Base-by-base conservation (phyloP, 2,888 invertebrate species). In the Epistrophella euchroma region DNA sequence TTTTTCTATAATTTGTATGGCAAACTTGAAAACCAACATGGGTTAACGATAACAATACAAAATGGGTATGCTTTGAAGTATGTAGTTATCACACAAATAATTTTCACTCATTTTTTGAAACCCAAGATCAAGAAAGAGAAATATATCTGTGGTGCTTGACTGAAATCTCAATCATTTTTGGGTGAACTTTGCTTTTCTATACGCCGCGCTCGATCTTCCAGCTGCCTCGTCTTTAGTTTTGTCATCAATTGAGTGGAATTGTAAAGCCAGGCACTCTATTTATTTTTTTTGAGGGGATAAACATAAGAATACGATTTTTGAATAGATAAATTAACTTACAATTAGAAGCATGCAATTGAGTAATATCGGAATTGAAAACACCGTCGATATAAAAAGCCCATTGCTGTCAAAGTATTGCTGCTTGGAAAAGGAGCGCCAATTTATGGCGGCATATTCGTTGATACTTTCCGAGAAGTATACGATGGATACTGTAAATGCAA, bases 331-430 rank as follows among this genome's bases (percentile, higher is more conserved):
- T 52, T 75, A 90, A 95, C 97, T 96, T 94, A 98, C 98, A 94
- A 98, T 97, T 95, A 98, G 96, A 88, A 98, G 94, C 95, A 98
- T 96, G 91, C 98, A 98, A 93, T 98, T 98, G 71, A 98, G 94
- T 78, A 98, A 93, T 90, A 98, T 96, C 25, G 98, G 98, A 91
- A 97, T 96, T n/a, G 97, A 98, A 93, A 98, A 98, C 25, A 98
- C 97, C 13, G 97, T 95, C 0, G 98, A 98, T 94, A 98, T 98
- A 91, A 98, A 98, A 71, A 98, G 93, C 22, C 98, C 98, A 93
- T 97, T 97, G 90, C 97, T 97, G 92, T 98, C 98, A 92, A 98
- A 98, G 92, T 98, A 98, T 91, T 98, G 98, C 90, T 98, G 97
- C 89, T 95, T 95, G 0, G 98, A 97, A 92, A 98, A 98, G 79